Evolutionary conservation across 92 coral and sea anemone genomes (phyloP).

Genomic region (Porites evermanni): DNA sequence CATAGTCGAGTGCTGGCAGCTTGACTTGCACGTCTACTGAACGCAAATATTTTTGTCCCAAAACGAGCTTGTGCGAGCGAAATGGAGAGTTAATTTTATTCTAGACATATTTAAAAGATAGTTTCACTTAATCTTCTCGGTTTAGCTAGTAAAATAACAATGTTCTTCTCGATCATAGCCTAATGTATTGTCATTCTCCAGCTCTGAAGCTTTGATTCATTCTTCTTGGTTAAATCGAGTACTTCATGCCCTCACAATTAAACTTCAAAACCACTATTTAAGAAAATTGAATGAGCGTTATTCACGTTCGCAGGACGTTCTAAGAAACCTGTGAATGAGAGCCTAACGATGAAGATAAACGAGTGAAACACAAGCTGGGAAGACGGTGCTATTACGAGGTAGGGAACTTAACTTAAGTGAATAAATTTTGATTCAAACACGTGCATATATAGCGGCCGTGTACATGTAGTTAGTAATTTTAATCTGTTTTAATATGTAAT

Average conservation of each 20-base stretch:
- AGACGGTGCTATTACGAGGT: neutral
- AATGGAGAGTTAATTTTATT: neutral
- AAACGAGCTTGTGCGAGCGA: neutral
- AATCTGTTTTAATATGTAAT: too few species aligned
- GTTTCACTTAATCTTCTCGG: conserved; percentile 15
- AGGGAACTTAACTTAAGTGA: neutral
- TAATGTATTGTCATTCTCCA: neutral
- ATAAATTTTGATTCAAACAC: too few species aligned
- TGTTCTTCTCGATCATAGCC: neutral
- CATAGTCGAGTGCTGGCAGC: neutral
- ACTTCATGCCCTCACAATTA: neutral
- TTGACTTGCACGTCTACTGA: neutral
- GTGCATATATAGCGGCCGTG: too few species aligned
- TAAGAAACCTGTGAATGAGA: neutral
- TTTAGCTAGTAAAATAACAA: neutral
- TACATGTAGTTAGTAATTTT: too few species aligned
- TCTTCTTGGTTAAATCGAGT: neutral
- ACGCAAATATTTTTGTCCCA: too few species aligned
- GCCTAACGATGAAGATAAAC: neutral
- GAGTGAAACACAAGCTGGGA: neutral
- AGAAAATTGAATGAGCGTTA: neutral
- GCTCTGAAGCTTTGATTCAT: neutral
- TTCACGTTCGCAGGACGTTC: neutral
- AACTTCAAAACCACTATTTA: neutral
- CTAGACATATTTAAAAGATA: neutral